A percentile compares a stretch with the other conserved stretches of the same genome.
Evolutionary conservation across 2,113 vertebrate genomes (phyloP).

Genomic region (Petrocephalus zakoni): DNA sequence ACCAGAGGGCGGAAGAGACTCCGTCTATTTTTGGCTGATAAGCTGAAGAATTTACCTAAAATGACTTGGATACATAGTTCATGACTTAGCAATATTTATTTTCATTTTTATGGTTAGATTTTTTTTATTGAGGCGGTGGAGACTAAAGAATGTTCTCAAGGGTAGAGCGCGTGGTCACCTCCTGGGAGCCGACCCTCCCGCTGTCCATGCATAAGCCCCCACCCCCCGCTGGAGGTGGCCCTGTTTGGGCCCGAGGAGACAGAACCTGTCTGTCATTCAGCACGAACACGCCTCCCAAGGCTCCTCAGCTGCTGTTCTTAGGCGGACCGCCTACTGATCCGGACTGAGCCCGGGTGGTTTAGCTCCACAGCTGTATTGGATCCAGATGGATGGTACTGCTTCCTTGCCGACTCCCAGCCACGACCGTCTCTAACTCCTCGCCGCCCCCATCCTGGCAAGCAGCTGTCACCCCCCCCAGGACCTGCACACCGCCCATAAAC

Average conservation of each 20-base stretch:
- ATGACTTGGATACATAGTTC: not conserved
- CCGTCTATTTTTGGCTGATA: not conserved
- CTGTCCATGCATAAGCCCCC: not conserved
- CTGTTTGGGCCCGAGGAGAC: not conserved
- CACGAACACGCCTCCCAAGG: not conserved
- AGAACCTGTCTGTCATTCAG: not conserved
- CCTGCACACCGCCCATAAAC: slow-evolving; percentile 15
- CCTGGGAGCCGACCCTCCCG: not conserved
- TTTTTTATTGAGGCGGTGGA: not conserved
- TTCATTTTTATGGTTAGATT: not conserved
- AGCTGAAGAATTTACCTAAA: not conserved
- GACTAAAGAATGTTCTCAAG: not conserved
- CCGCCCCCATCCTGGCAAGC: not conserved
- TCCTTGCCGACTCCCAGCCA: not conserved
- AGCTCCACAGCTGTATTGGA: not conserved
- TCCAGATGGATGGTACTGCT: not conserved
- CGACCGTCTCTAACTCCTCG: not conserved
- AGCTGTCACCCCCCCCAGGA: not conserved
- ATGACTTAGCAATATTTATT: not conserved
- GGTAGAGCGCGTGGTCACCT: not conserved
- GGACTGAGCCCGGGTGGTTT: not conserved
- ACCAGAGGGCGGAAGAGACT: not conserved
- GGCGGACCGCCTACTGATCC: not conserved
- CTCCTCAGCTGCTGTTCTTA: not conserved
- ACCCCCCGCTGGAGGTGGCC: not conserved